These are phyloP conservation scores for Sycophila texana DNA, from an alignment of 2,888 invertebrate species.

Conservation along the genomic window DNA sequence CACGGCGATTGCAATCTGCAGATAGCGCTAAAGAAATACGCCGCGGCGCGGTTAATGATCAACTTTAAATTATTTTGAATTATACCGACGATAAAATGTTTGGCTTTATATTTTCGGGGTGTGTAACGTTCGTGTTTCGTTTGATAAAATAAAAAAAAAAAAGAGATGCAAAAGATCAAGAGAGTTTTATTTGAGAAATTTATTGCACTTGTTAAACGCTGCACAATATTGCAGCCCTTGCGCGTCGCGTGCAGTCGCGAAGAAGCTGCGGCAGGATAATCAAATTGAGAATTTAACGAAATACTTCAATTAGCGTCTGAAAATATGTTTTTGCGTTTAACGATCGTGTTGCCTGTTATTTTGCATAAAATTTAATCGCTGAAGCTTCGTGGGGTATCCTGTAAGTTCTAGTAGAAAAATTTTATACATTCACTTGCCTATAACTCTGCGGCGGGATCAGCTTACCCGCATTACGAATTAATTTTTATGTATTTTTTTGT, in stretches of 20 bases:
- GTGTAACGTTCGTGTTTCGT: slow-evolving; percentile 49
- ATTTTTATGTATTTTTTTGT: neutral
- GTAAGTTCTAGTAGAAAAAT: neutral
- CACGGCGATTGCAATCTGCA: slow-evolving; percentile 45
- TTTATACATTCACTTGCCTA: neutral
- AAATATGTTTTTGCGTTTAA: neutral
- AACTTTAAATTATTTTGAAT: slow-evolving; percentile 56
- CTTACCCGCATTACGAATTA: no score
- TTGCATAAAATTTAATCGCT: no score
- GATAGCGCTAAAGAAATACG: slow-evolving; percentile 57
- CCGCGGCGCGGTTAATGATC: slow-evolving; percentile 52
- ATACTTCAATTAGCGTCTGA: slow-evolving; percentile 23
- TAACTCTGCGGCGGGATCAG: no score
- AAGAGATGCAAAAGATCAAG: no score
- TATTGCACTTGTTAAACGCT: slow-evolving; percentile 32
- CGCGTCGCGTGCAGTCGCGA: neutral
- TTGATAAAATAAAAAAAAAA: slow-evolving; percentile 14
- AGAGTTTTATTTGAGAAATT: slow-evolving; percentile 49
- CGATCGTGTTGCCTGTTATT: no score
- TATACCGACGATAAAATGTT: slow-evolving; percentile 52
- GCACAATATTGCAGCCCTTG: slow-evolving; percentile 12
- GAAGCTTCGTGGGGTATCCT: no score
- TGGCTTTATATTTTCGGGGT: slow-evolving; percentile 20
- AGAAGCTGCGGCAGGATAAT: slow-evolving; percentile 2
- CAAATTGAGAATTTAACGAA: slow-evolving; percentile 32